Percentiles rank a stretch among this genome's conserved stretches.
These are phyloP conservation scores for Platycheirus albimanus DNA, from an alignment of 2,888 invertebrate species.

Conservation along the genomic window DNA sequence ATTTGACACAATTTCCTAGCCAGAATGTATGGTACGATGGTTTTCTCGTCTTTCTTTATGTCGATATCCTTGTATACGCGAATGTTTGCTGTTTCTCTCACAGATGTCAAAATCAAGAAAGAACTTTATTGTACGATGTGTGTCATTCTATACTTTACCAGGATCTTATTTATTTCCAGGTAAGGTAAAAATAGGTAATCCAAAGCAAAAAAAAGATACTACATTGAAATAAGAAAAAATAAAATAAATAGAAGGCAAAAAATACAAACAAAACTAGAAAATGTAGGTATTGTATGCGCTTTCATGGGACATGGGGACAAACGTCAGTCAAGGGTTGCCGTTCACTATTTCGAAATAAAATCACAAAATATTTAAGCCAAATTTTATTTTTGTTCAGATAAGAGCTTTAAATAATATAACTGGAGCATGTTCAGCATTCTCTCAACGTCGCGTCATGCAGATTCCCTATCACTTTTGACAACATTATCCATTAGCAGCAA, in stretches of 20 bases:
- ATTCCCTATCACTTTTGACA: too few species aligned
- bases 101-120: constrained; percentile 27
- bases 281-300: neutral
- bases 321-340: neutral
- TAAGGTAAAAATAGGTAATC: constrained; percentile 29
- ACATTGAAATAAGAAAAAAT: constrained; percentile 3
- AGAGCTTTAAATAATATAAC: too few species aligned
- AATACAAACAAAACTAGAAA: constrained; percentile 5
- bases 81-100: constrained; percentile 18
- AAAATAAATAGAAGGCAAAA: constrained; percentile 12
- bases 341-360: neutral
- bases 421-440: too few species aligned
- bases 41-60: constrained; percentile 43
- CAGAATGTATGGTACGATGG: constrained; percentile 56
- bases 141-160: constrained; percentile 21
- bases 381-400: too few species aligned
- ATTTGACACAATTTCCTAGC: constrained; percentile 72
- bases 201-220: constrained; percentile 41
- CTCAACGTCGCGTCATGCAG: too few species aligned
- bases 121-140: constrained; percentile 30
- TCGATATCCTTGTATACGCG: constrained; percentile 29
- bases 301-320: neutral
- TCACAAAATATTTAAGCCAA: neutral
- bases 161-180: constrained; percentile 31
- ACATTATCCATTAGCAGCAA: too few species aligned